phyloP scores from a whole-genome alignment of 2,888 invertebrate genomes.

The Deilephila elpenor region DNA sequence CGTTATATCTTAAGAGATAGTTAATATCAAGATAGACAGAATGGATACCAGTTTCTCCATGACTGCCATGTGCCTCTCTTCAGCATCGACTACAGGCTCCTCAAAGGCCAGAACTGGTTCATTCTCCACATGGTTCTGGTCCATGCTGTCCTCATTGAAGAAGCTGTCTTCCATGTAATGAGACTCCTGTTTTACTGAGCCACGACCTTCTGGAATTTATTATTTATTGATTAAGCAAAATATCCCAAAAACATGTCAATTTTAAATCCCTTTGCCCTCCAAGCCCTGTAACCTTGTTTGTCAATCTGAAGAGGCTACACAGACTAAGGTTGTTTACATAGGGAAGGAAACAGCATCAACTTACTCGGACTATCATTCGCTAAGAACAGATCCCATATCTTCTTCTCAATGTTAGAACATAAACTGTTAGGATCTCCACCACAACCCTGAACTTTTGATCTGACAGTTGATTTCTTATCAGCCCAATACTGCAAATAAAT shows the following conservation, averaged over 20 bases:
- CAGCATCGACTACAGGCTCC: conserved; percentile 58
- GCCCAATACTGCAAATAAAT: conserved; percentile 73
- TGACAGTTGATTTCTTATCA: conserved; percentile 77
- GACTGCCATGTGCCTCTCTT: conserved; percentile 68
- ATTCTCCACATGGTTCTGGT: conserved; percentile 58
- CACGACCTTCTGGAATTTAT: conserved; percentile 51
- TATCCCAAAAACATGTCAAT: too few relatives aligned
- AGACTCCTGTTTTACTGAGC: conserved; percentile 67
- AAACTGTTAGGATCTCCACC: conserved; percentile 70
- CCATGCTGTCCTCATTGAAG: conserved; percentile 65
- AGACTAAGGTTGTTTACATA: not conserved
- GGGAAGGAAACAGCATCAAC: conserved; percentile 33
- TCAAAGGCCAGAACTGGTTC: conserved; percentile 62
- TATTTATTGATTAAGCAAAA: too few relatives aligned
- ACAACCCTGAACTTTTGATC: conserved; percentile 68
- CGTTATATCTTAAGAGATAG: too few relatives aligned
- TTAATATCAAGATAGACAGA: too few relatives aligned
- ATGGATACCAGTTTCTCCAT: conserved; percentile 74
- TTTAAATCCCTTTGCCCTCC: too few relatives aligned
- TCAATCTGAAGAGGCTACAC: not conserved
- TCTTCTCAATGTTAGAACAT: conserved; percentile 74
- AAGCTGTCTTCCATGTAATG: conserved; percentile 63
- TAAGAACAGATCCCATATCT: conserved; percentile 75
- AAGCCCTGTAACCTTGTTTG: too few relatives aligned
- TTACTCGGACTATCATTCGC: conserved; percentile 56